phyloP scores from a whole-genome alignment of 1,140 invertebrate genomes.

The Aphelinus certus region DNA sequence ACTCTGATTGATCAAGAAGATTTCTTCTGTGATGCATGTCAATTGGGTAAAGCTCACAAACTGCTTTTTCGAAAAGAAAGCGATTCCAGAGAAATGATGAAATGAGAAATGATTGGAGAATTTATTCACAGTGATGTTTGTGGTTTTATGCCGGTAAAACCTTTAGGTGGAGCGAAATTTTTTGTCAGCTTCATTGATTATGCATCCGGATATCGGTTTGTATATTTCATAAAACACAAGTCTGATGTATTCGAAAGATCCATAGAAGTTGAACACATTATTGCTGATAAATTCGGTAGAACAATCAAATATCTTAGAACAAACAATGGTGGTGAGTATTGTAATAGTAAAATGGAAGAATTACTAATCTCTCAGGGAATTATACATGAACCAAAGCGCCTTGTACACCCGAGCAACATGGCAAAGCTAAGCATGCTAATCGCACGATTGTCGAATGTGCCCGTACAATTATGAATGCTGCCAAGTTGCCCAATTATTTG shows the following conservation, averaged over 20 bases:
- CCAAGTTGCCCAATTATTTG: constrained; percentile 52
- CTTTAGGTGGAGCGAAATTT: constrained; percentile 47
- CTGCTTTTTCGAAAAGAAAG: constrained; percentile 18
- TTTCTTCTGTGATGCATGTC: constrained; percentile 34
- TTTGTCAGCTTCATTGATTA: constrained; percentile 54
- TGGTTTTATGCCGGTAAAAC: constrained; percentile 49
- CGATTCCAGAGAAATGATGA: neutral
- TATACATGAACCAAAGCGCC: constrained; percentile 46
- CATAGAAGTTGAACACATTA: constrained; percentile 34
- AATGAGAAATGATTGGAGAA: constrained; percentile 23
- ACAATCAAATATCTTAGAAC: constrained; percentile 33
- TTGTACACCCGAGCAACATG: constrained; percentile 61
- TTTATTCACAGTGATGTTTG: constrained; percentile 49
- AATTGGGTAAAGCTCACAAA: constrained; percentile 15
- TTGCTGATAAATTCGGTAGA: constrained; percentile 41
- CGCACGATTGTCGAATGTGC: constrained; percentile 59
- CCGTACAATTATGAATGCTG: constrained; percentile 53
- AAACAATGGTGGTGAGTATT: constrained; percentile 43
- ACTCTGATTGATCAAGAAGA: neutral
- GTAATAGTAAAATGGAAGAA: constrained; percentile 19
- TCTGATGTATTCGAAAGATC: constrained; percentile 40
- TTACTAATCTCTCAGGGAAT: constrained; percentile 42
- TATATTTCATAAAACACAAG: constrained; percentile 41
- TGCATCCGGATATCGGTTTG: constrained; percentile 4
- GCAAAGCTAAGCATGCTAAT: constrained; percentile 57